Conservation (phyloP, 2,113 vertebrate genomes). For the Montifringilla adamsi region DNA sequence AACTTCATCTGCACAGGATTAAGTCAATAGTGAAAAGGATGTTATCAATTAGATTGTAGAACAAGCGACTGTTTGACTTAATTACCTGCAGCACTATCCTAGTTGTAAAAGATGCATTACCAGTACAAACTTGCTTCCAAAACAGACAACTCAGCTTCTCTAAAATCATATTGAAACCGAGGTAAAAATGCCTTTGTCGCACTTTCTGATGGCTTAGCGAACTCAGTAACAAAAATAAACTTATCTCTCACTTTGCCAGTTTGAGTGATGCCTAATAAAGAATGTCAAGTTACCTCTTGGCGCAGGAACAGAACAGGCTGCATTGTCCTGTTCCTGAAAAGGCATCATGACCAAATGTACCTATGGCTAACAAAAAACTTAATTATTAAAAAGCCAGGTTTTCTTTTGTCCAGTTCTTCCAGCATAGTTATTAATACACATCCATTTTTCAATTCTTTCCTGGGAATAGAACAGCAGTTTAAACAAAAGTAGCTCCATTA, state of each 20-base stretch:
- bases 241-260: neutral
- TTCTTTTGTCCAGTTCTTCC: neutral
- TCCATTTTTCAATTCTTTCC: neutral
- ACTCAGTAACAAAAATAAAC: neutral
- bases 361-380: neutral
- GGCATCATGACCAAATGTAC: neutral
- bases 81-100: neutral
- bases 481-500: neutral
- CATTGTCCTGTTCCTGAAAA: neutral
- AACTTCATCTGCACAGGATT: neutral
- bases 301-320: neutral
- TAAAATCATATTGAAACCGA: neutral
- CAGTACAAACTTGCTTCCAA: neutral
- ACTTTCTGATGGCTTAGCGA: neutral
- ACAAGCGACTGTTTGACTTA: neutral
- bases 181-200: neutral
- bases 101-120: neutral
- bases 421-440: neutral
- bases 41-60: neutral
- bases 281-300: neutral
- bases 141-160: neutral
- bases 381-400: neutral
- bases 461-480: neutral
- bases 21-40: neutral
- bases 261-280: neutral